Evolutionary conservation across 2,113 vertebrate genomes (phyloP), one percentile per base, ranked within the genome.

Genomic region (Apeltes quadracus): DNA sequence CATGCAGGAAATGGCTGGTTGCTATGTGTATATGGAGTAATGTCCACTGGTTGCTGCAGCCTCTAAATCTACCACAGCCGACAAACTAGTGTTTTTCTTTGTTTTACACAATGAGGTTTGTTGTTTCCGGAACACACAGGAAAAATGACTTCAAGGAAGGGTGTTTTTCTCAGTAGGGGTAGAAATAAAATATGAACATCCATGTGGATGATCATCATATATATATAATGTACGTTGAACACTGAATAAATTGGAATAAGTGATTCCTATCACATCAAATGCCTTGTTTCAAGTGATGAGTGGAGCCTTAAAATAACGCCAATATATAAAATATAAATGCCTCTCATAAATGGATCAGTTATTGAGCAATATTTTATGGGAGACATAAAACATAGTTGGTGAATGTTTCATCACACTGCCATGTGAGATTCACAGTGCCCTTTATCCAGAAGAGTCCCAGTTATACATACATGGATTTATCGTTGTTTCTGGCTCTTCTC

Each of bases 401-500:
- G 32, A 34, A 34, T 8, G 25, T 27, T 54, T 54, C 14, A 54
- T 27, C 53, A 18, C 14, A 7, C 14, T 16, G 6, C 25, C 25
- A 16, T 8, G 14, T 27, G 6, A 22, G n/a, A 32, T 34, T 20
- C 18, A 50, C 13, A 56, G 29, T 36, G 54, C 43, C 41, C 46
- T 27, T 43, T 18, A 27, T 38, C 3, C 25, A 15, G 22, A 56
- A 23, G 14, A 57, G 2, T 20, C n/a, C 3, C 22, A n/a, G 15
- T 50, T 51, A 12, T 29, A 22, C 6, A 5, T 27, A n/a, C n/a
- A 22, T 15, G 10, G 32, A 66, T 34, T 25, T 15, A 48, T 44
- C 44, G 43, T 29, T 25, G 5, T 53, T 61, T 48, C 56, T 62
- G 64, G 69, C 63, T 50, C 5, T 38, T 76, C 36, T 76, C 57